Base-by-base conservation (phyloP, 2,113 vertebrate genomes). In the Brachypteracias leptosomus region DNA sequence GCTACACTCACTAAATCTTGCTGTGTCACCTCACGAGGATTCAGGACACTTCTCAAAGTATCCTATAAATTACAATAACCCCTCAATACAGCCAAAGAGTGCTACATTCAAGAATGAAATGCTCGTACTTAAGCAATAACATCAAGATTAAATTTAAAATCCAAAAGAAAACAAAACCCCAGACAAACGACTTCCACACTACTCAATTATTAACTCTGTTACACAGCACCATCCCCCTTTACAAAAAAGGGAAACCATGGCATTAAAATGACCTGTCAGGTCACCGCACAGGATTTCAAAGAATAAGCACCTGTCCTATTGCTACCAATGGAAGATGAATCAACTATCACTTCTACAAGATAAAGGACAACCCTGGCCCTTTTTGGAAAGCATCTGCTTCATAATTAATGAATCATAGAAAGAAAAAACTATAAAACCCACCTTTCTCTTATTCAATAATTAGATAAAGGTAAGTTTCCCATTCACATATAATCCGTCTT, bases 1-100 rank as follows among this genome's bases (percentile, higher is more conserved):
- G 47, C 93, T 71, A 63, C 65, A 96, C 88, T 97, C 96, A 89
- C 88, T 96, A 96, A 96, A 96, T 94, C 93, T 92, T 62, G 79
- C 63, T 93, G 44, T 93, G 93, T 94, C 83, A 8, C 88, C 78
- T 92, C 83, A 78, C 38, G 40, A 71, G 80, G 38, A 95, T 91
- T 57, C 90, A 81, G 67, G 88, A 81, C 72, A 96, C 92, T 93
- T 90, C 90, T 93, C 88, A 81, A 95, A 95, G 93, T 81, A 92
- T 84, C 88, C 93, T 71, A 96, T 96, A 96, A 96, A 97, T 96
- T 96, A 96, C 76, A 89, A 57, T 25, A 96, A 93, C 79, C 96
- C 93, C 90, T 94, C 93, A 88, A 93, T 92, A 84, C 57, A 90
- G 83, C 65, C 76, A 71, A 14, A 89, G 87, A 93, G 74, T 63